A percentile compares a stretch with the other conserved stretches of the same genome.
Conservation (phyloP, 2,113 vertebrate genomes). For the Hypanus sabinus region DNA sequence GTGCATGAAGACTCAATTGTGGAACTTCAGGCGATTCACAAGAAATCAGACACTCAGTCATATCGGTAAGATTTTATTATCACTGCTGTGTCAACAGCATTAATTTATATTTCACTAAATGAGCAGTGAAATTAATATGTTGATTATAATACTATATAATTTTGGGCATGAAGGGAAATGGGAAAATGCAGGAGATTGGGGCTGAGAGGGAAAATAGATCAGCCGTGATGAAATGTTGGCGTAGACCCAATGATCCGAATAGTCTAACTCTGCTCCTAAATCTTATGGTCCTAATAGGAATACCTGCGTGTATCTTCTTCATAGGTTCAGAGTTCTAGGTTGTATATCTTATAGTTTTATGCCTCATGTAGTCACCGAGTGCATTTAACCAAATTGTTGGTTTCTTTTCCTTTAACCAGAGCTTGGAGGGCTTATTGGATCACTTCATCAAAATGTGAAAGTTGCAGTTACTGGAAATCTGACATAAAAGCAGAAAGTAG, state of each 20-base stretch:
- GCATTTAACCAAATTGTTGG: background rate
- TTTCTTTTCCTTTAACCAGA: background rate
- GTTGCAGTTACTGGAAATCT: too few species aligned
- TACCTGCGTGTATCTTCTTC: background rate
- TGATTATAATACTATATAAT: too few species aligned
- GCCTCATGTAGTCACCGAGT: background rate
- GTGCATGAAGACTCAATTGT: constrained; percentile 69
- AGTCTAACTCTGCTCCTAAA: too few species aligned
- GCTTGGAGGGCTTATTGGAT: background rate
- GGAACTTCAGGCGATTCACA: constrained; percentile 74
- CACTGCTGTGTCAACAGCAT: background rate
- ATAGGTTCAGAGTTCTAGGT: background rate
- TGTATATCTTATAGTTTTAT: background rate
- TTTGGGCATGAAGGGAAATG: too few species aligned
- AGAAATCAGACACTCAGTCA: constrained; percentile 47
- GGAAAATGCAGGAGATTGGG: too few species aligned
- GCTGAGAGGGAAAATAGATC: too few species aligned
- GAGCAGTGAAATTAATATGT: background rate
- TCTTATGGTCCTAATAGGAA: background rate
- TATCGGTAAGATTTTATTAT: constrained; percentile 56
- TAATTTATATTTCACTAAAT: background rate
- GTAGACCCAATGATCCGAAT: too few species aligned
- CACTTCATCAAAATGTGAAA: too few species aligned
- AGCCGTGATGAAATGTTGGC: too few species aligned
- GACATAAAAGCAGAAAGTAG: too few species aligned